Base-by-base conservation (phyloP, 1,140 invertebrate species). In the Globodera rostochiensis region DNA sequence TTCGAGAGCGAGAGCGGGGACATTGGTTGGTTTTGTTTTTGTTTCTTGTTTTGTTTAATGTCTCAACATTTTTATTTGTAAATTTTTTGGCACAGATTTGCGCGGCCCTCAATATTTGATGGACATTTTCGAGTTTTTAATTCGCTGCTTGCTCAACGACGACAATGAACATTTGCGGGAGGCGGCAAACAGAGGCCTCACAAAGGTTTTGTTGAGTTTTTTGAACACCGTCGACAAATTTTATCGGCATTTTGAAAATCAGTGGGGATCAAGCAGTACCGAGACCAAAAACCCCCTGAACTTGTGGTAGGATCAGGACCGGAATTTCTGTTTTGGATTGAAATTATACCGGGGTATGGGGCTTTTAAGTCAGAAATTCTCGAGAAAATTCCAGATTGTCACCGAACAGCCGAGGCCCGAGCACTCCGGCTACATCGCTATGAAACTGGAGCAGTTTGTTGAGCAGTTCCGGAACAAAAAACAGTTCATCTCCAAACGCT, bases 401-500 rank as follows among this genome's bases (percentile, higher is more conserved):
- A 19, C 45, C 50, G 77, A 78, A 69, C 13, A 6, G 19, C 46
- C 60, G 15, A 19, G 69, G 25, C 49, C 57, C n/a, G 57, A 66
- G 15, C 46, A 78, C 66, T 21, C 45, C 6, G 66, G 11, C 19
- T 64, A 46, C 70, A 70, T 78, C 69, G 25, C 66, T 21, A 69
- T 69, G 49, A 78, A 70, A 70, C 21, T 78, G 13, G 77, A 78
- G 0, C 11, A 46, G 8, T 21, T 78, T 4, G 46, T 78, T 78
- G 70, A 78, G 25, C 11, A 78, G n/a, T 78, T 78, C 47, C 47
- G 45, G 8, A 50, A 69, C 21, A 78, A 78, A 15, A 78, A 70
- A 71, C 19, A 6, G 47, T n/a, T 69, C 60, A 78, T 78, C 70
- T 78, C 64, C 6, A 45, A n/a, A 13, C 47, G 64, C 46, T 78